Conservation (phyloP, 1,140 invertebrate genomes). For the Lepidurus packardi region DNA sequence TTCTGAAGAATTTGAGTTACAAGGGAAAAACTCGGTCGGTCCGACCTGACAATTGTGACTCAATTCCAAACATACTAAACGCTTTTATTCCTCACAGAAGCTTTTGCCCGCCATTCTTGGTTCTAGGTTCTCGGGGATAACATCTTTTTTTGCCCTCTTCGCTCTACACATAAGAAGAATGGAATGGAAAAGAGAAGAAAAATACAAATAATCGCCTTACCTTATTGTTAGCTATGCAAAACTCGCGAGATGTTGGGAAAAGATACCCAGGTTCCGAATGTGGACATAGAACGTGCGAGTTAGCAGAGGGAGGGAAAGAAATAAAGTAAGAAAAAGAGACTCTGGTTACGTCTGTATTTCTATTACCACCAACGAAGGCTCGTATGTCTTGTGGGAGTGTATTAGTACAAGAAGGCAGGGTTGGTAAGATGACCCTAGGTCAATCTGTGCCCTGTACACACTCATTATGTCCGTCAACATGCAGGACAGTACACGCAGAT, state of each 20-base stretch:
- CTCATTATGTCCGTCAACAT: conserved; percentile 21
- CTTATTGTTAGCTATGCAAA: neutral
- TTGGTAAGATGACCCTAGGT: conserved; percentile 14
- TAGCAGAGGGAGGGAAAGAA: neutral
- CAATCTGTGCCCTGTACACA: conserved; percentile 11
- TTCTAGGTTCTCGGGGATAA: neutral
- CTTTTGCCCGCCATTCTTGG: too few species aligned
- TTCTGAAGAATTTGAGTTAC: neutral
- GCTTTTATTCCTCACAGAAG: neutral
- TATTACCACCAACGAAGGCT: conserved; percentile 18
- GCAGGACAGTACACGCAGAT: neutral
- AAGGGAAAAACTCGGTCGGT: neutral
- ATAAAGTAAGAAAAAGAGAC: neutral
- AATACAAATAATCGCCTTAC: too few species aligned
- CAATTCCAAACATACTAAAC: neutral
- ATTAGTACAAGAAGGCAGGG: conserved; percentile 9
- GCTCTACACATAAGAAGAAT: too few species aligned
- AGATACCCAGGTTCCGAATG: neutral
- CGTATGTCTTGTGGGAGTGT: neutral
- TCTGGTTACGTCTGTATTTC: conserved; percentile 14
- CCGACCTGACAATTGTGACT: neutral
- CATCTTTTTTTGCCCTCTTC: neutral
- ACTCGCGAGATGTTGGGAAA: neutral
- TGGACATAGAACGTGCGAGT: neutral
- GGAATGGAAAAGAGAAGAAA: neutral